Evolutionary conservation across 2,113 vertebrate species (phyloP).

Genomic region (Oncorhynchus mykiss): DNA sequence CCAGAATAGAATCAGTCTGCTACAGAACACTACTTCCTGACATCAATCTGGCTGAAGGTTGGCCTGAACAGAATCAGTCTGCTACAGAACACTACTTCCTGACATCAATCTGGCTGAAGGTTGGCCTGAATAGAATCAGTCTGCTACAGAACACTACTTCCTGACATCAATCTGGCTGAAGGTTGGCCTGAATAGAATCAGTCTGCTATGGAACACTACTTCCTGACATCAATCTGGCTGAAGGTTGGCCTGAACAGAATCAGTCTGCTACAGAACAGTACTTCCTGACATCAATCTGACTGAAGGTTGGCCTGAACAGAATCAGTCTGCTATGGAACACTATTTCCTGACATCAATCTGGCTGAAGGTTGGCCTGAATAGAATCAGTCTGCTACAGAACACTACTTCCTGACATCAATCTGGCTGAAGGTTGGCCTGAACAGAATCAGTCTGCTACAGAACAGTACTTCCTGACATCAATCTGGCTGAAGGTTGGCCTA

Average conservation of each 20-base stretch:
- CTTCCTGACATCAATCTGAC: conserved; percentile 4
- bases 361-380: not conserved
- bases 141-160: not conserved
- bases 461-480: not conserved
- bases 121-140: not conserved
- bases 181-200: not conserved
- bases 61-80: too few relatives aligned
- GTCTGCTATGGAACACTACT: not conserved
- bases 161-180: not conserved
- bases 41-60: too few relatives aligned
- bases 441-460: too few relatives aligned
- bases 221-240: not conserved
- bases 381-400: too few relatives aligned
- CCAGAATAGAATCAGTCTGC: not conserved
- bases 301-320: not conserved
- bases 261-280: too few relatives aligned
- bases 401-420: not conserved
- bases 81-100: not conserved
- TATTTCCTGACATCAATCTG: conserved; percentile 5
- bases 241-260: not conserved
- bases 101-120: not conserved
- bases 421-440: not conserved
- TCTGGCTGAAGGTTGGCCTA: not conserved
- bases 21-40: too few relatives aligned
- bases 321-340: too few relatives aligned